A percentile compares a stretch with the other conserved stretches of the same genome.
phyloP scores from a whole-genome alignment of 2,888 invertebrate genomes.

The Eilema sororculum region DNA sequence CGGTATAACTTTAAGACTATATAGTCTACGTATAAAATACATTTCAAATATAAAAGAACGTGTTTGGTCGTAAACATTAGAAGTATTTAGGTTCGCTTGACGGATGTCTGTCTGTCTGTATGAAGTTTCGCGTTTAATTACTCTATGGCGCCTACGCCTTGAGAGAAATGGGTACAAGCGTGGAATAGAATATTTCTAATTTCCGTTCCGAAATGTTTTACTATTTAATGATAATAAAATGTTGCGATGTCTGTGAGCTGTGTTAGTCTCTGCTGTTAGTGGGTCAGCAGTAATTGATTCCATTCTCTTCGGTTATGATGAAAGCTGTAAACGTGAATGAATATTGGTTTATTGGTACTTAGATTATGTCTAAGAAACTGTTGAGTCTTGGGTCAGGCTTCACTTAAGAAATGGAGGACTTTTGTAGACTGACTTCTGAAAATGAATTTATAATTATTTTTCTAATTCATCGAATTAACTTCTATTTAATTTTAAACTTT shows the following conservation, averaged over 20 bases:
- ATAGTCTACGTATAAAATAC: conserved; percentile 50
- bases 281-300: conserved; percentile 16
- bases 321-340: conserved; percentile 17
- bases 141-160: conserved; percentile 44
- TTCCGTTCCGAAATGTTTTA: conserved; percentile 25
- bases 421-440: background rate
- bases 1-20: conserved; percentile 41
- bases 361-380: background rate
- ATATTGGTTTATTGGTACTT: conserved; percentile 3
- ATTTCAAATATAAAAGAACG: conserved; percentile 49
- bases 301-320: conserved; percentile 7
- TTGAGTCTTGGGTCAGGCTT: background rate
- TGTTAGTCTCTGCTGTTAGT: too few species aligned
- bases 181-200: conserved; percentile 50
- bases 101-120: conserved; percentile 38
- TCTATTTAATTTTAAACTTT: too few species aligned
- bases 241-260: conserved; percentile 5
- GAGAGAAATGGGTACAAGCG: conserved; percentile 42
- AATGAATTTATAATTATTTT: too few species aligned
- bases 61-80: conserved; percentile 44
- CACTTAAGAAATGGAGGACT: background rate
- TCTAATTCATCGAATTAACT: too few species aligned
- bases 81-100: conserved; percentile 39
- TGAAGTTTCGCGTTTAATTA: conserved; percentile 49
- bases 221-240: conserved; percentile 16